Evolutionary conservation across 2,113 vertebrate species (phyloP), one percentile per base, ranked within the genome.

Genomic region (Epinephelus moara): DNA sequence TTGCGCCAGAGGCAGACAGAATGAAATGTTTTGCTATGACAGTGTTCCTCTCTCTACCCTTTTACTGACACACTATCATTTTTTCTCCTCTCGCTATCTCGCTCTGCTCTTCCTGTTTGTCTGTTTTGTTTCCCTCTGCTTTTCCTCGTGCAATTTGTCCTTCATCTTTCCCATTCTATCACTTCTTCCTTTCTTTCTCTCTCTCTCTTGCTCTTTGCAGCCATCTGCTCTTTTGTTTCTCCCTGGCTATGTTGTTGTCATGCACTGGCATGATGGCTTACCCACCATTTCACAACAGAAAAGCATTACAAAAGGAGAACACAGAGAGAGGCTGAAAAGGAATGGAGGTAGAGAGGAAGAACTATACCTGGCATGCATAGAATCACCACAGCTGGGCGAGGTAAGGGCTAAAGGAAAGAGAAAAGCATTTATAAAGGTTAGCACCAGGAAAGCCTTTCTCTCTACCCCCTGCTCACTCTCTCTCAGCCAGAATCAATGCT

Each of bases 401-500:
- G 75, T 62, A 27, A 49, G n/a, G 77, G 47, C 71, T 61, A 56
- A 72, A 71, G 64, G 64, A 85, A 75, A 63, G 75, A 78, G 53
- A 87, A 57, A 82, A 77, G 63, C 75, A 78, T 89, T 91, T 81
- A 85, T 71, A 87, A 84, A 82, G 80, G 75, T 64, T 81, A 76
- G 85, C 82, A 79, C 61, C 80, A 87, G 78, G 84, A 93, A 95
- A 83, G 79, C 57, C 72, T 84, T 79, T 78, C 84, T 87, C 88
- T 80, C 82, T 80, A 70, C 70, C 33, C 27, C 25, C 6, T n/a
- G 27, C 76, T 81, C 82, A 23, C 77, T 87, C 70, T 74, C 79
- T 94, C 91, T 84, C 73, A 80, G 88, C 85, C 90, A 91, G 89
- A 96, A 96, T 96, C 96, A 94, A 95, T 96, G 93, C 85, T 80